Base-by-base conservation (phyloP, 2,113 vertebrate species). In the Perognathus longimembris region DNA sequence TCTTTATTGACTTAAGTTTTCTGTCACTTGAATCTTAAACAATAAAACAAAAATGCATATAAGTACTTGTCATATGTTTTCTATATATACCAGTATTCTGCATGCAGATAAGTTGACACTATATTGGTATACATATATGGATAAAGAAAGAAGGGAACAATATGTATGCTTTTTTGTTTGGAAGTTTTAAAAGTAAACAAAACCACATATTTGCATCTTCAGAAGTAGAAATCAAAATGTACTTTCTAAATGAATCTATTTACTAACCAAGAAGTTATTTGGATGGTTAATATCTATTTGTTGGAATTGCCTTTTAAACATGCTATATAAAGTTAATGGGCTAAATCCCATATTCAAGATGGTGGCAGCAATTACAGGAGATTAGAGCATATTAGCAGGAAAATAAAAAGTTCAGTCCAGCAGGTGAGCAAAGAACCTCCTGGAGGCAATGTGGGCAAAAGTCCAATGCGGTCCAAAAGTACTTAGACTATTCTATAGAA, bases 261-360 rank as follows among this genome's bases (percentile, higher is more conserved):
- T 90, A 86, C 75, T 76, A 90, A 89, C 24, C 63, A 90, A 81
- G 24, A 90, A 88, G n/a, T 93, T 84, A 94, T 81, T 90, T 93
- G 83, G 88, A 78, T 77, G 40, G n/a, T 71, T 92, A 90, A 88
- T 95, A 94, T 73, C 91, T 96, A 64, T 84, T 90, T 73, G 21
- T 77, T 90, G 42, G 32, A 92, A 94, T 89, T 77, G 28, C 76
- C 88, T 95, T 94, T 80, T 91, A 96, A 96, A 94, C 92, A 95
- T 59, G 42, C 42, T 54, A 94, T 85, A 94, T 95, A 94, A 94
- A 90, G 67, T 90, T 91, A 95, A 94, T 88, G 88, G 22, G 59
- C 76, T 94, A 95, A 91, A 95, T 71, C 89, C 71, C 30, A 87
- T 85, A 90, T 88, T 92, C 57, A 93, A 94, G 78, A 88, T 67